Conservation (phyloP, 1,140 invertebrate species). For the Sitodiplosis mosellana region DNA sequence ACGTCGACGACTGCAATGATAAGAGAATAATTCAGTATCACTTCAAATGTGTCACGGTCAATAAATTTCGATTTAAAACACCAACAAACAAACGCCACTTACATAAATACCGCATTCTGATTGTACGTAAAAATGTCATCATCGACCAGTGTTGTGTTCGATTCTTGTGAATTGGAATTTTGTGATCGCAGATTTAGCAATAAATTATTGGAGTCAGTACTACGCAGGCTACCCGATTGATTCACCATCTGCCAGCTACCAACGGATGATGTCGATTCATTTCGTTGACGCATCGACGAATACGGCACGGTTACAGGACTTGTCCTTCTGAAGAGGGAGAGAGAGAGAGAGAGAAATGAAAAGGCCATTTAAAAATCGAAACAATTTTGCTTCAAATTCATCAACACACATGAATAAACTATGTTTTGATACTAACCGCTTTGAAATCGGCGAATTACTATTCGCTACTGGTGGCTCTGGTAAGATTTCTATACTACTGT, state of each 20-base stretch:
- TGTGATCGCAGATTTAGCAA: constrained; percentile 21
- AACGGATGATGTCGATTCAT: constrained; percentile 29
- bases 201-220: constrained; percentile 29
- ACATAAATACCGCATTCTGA: constrained; percentile 31
- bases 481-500: constrained; percentile 14
- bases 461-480: constrained; percentile 1
- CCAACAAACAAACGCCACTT: constrained; percentile 32
- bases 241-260: constrained; percentile 48
- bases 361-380: not conserved
- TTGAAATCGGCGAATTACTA: constrained; percentile 20
- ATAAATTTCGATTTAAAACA: constrained; percentile 14
- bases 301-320: constrained; percentile 36
- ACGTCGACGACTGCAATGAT: constrained; percentile 25
- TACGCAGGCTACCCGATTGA: constrained; percentile 42
- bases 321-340: constrained; percentile 26
- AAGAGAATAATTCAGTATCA: constrained; percentile 8
- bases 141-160: constrained; percentile 22
- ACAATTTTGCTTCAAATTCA: not conserved
- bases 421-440: constrained; percentile 10
- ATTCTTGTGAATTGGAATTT: constrained; percentile 17
- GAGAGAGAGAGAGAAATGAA: not conserved
- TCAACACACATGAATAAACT: not conserved
- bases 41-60: no score
- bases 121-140: constrained; percentile 33
- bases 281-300: constrained; percentile 29